Conservation (phyloP, 2,113 vertebrate genomes). For the Prietella phreatophila region DNA sequence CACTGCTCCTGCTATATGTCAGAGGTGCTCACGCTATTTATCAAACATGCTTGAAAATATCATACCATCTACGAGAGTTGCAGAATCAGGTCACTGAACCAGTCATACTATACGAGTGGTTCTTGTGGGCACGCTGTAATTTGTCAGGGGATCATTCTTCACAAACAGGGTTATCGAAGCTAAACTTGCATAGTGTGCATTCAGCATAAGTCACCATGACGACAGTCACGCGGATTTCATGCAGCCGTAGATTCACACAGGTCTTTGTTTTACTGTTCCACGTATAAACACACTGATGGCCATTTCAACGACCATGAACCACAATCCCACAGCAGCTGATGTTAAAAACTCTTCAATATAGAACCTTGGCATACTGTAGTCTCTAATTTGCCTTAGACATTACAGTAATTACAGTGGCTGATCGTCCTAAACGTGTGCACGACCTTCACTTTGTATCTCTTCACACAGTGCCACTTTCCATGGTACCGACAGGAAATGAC, state of each 20-base stretch:
- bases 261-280: too few species aligned
- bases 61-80: not conserved
- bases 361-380: not conserved
- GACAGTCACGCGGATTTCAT: not conserved
- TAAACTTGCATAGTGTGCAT: not conserved
- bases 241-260: not conserved
- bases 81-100: not conserved
- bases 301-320: not conserved
- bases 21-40: not conserved
- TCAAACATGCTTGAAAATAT: not conserved
- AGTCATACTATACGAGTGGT: not conserved
- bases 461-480: not conserved
- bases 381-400: not conserved
- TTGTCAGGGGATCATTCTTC: not conserved
- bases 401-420: conserved; percentile 1
- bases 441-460: not conserved
- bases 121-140: not conserved
- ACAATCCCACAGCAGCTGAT: not conserved
- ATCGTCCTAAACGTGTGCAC: not conserved
- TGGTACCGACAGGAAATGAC: not conserved
- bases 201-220: too few species aligned
- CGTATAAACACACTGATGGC: not conserved
- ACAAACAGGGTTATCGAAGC: not conserved
- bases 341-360: not conserved
- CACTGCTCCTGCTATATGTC: not conserved